These are phyloP conservation scores for Silurus asotus DNA, from an alignment of 2,113 vertebrate genomes.

Conservation along the genomic window DNA sequence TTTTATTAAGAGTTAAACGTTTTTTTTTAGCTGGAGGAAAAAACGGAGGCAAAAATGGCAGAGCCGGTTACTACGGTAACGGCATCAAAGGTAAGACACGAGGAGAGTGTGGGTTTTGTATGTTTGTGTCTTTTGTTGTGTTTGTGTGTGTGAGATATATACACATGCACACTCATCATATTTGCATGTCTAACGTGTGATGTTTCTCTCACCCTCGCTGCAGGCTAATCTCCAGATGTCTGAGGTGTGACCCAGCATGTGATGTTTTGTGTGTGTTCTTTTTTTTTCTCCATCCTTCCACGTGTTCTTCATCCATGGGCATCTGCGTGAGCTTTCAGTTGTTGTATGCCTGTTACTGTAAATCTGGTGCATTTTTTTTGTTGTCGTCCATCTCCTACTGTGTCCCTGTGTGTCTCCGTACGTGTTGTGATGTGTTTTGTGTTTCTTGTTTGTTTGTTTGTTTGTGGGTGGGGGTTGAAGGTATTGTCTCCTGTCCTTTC, in stretches of 20 bases:
- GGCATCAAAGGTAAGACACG: conserved; percentile 68
- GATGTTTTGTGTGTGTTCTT: neutral
- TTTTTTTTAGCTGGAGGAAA: conserved; percentile 62
- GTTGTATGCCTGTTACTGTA: conserved; percentile 10
- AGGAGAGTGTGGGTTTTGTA: neutral
- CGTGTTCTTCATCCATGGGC: conserved; percentile 57
- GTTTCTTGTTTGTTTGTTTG: neutral
- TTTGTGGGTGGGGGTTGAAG: neutral
- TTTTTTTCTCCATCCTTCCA: conserved; percentile 13
- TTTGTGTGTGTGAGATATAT: neutral
- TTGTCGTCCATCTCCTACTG: neutral
- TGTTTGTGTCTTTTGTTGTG: neutral
- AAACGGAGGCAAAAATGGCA: conserved; percentile 62
- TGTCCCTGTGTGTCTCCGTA: conserved; percentile 30
- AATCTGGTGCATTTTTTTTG: conserved; percentile 25
- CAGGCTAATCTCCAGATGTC: conserved; percentile 46
- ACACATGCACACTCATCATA: neutral
- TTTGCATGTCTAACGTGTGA: neutral
- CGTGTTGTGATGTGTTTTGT: conserved; percentile 1
- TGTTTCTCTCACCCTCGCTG: neutral
- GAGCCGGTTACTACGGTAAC: conserved; percentile 63
- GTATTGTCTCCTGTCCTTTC: conserved; percentile 16
- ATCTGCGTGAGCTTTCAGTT: conserved; percentile 40
- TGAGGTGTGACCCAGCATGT: conserved; percentile 14
- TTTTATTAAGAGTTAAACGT: neutral